A percentile compares a stretch with the other conserved stretches of the same genome.
Evolutionary conservation across 30 jellyfish, hydroid and myxozoan species (phyloP).

Genomic region (Turritopsis dohrnii): DNA sequence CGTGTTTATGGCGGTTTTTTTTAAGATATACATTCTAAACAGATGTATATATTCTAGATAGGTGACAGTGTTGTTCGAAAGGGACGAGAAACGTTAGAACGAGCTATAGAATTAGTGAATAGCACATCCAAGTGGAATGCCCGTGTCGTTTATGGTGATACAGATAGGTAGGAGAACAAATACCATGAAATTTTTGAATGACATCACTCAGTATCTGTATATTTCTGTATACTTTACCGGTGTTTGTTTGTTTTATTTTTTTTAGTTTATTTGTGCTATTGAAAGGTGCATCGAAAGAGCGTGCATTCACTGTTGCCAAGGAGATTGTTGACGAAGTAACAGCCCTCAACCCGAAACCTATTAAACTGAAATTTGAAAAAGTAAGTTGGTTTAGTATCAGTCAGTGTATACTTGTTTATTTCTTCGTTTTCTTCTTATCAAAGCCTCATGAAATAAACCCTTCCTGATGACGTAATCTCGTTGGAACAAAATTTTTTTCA

Average conservation of each 20-base stretch:
- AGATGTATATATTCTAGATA: slow-evolving; percentile 42
- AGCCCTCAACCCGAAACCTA: slow-evolving; percentile 84
- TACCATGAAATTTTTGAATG: neutral
- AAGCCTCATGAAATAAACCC: no score
- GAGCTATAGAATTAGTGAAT: slow-evolving; percentile 74
- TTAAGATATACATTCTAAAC: no score
- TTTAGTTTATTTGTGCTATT: slow-evolving; percentile 68
- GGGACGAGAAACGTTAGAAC: slow-evolving; percentile 91
- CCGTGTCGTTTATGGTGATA: slow-evolving; percentile 93
- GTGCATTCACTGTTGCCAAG: slow-evolving; percentile 71
- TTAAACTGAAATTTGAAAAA: slow-evolving; percentile 87
- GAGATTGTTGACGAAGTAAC: slow-evolving; percentile 80
- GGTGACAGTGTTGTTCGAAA: slow-evolving; percentile 95
- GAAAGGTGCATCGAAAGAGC: slow-evolving; percentile 89
- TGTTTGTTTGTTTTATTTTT: neutral
- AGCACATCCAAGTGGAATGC: slow-evolving; percentile 86
- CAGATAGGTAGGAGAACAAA: slow-evolving; percentile 75
- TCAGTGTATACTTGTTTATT: no score
- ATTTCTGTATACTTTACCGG: no score
- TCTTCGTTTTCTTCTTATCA: no score
- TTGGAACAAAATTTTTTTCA: no score
- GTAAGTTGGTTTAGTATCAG: no score
- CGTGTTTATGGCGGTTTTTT: no score
- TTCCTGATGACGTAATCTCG: no score
- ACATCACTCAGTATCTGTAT: neutral